phyloP scores from a whole-genome alignment of 2,888 invertebrate genomes.

The Augochlorella aurata region DNA sequence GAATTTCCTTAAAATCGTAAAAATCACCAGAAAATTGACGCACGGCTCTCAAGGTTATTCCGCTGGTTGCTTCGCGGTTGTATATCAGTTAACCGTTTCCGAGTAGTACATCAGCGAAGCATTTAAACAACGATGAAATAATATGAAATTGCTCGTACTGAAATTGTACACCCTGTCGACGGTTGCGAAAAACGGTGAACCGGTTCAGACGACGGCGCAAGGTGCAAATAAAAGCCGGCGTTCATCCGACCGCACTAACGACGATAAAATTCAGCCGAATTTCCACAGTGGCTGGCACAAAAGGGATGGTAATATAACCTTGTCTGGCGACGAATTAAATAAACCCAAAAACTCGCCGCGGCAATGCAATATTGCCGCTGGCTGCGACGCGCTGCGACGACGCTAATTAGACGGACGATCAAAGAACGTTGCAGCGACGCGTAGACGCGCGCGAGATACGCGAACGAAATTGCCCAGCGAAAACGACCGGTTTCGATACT shows the following conservation, averaged over 20 bases:
- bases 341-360: slow-evolving; percentile 24
- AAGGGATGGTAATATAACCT: slow-evolving; percentile 9
- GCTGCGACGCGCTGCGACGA: slow-evolving; percentile 24
- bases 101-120: background rate
- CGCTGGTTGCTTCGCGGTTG: background rate
- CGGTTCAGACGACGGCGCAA: background rate
- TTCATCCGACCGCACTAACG: background rate
- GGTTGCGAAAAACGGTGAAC: slow-evolving; percentile 6
- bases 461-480: slow-evolving; percentile 54
- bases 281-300: slow-evolving; percentile 1
- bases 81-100: background rate
- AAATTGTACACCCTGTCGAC: background rate
- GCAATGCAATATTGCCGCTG: slow-evolving; percentile 22
- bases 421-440: slow-evolving; percentile 36
- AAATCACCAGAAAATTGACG: background rate
- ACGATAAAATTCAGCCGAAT: slow-evolving; percentile 11
- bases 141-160: background rate
- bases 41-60: background rate
- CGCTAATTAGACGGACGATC: slow-evolving; percentile 54
- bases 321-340: slow-evolving; percentile 19
- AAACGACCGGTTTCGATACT: slow-evolving; percentile 60
- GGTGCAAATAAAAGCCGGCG: background rate
- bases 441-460: slow-evolving; percentile 30
- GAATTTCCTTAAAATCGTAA: too few relatives aligned
- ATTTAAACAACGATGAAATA: background rate